These are phyloP conservation scores for Chelidonichthys spinosus DNA, from an alignment of 2,797 vertebrate species.

Conservation along the genomic window DNA sequence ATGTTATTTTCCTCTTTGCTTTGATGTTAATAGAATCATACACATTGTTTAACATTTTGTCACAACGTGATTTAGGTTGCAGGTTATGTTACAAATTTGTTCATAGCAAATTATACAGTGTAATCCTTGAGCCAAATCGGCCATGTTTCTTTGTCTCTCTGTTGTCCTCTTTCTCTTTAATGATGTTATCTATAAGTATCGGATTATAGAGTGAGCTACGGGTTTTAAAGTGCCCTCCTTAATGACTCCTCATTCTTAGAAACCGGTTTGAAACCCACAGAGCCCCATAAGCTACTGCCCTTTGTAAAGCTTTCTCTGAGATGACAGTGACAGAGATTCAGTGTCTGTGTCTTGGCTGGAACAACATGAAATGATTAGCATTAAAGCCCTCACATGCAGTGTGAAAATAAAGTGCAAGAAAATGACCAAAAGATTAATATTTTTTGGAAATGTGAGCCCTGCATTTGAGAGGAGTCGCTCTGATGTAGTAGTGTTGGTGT, in stretches of 20 bases:
- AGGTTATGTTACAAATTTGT: background rate
- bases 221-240: constrained; percentile 27
- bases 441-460: constrained; percentile 12
- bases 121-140: background rate
- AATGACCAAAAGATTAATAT: background rate
- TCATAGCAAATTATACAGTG: background rate
- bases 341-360: constrained; percentile 12
- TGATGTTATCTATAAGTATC: constrained; percentile 6
- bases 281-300: constrained; percentile 52
- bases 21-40: background rate
- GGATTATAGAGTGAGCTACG: constrained; percentile 26
- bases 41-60: background rate
- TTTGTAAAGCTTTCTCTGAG: constrained; percentile 50
- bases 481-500: background rate
- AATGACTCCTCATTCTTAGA: constrained; percentile 45
- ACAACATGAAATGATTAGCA: constrained; percentile 7
- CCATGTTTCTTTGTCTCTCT: background rate
- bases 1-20: background rate
- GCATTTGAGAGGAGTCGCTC: background rate
- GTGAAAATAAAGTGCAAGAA: background rate
- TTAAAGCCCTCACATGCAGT: background rate
- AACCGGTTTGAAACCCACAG: constrained; percentile 44
- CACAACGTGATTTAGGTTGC: background rate
- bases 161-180: constrained; percentile 5
- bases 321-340: constrained; percentile 48